Base-by-base conservation (phyloP, 2,888 invertebrate genomes). In the Lypha dubia region DNA sequence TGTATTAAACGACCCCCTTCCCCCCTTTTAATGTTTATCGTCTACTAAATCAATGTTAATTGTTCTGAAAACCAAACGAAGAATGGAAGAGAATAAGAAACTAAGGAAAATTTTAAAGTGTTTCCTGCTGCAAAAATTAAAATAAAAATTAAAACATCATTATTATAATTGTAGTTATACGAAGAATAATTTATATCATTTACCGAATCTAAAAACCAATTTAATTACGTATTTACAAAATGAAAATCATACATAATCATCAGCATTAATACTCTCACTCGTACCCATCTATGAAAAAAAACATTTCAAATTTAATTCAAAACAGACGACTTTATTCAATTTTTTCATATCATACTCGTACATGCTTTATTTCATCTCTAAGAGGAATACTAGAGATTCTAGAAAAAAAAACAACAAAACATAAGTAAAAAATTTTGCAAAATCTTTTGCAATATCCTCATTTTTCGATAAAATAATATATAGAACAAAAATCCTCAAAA, bases 1-100 rank as follows among this genome's bases (percentile, higher is more conserved):
- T n/a, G n/a, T 17, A 67, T 22, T 53, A 70, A 81, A n/a, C n/a
- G n/a, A n/a, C n/a, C n/a, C n/a, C n/a, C n/a, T n/a, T n/a, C n/a
- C n/a, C n/a, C n/a, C 67, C 68, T 75, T 81, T 81, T 75, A 81
- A 75, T 75, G 81, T 81, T 81, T 62, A 81, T 56, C 74, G 56
- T 81, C 75, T 75, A 70, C 56, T 81, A 44, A 75, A 70, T 81
- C 75, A 63, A 70, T 75, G 81, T 81, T 81, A 56, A 75, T 81
- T 81, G 81, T 81, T 75, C 81, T 68, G 56, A 53, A 60, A 22
- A 38, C 56, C 2, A 65, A 49, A 68, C 35, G 17, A 58, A 60
- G n/a, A 20, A 32, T 22, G 20, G 13, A 77, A 17, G 6, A 32
- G 35, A 32, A n/a, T n/a, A n/a, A n/a, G n/a, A n/a, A n/a, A n/a